These are phyloP conservation scores for Lepus europaeus DNA, from an alignment of 2,113 vertebrate species.

Conservation along the genomic window DNA sequence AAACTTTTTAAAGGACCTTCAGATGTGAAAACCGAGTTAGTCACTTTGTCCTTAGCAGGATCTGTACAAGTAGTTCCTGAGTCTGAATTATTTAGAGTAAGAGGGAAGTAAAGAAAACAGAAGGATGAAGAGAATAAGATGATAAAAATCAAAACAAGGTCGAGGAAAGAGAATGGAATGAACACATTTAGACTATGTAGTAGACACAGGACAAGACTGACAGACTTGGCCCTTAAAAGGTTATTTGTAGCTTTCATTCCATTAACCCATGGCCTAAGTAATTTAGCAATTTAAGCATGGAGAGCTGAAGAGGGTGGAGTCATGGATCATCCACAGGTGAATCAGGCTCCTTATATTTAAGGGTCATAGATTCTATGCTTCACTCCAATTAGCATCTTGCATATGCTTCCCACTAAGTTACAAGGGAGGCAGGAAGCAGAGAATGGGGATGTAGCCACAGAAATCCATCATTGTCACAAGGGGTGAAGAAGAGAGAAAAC, in stretches of 20 bases:
- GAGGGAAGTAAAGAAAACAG: not conserved
- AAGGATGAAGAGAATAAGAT: not conserved
- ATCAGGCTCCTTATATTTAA: conserved; percentile 20
- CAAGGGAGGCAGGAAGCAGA: not conserved
- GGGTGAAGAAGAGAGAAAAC: not conserved
- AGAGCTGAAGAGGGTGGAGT: not conserved
- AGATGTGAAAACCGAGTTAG: not conserved
- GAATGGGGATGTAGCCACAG: not conserved
- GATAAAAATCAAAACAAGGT: not conserved
- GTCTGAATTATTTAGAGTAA: not conserved
- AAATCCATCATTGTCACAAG: conserved; percentile 12
- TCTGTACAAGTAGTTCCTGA: not conserved
- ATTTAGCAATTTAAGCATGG: not conserved
- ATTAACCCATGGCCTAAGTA: not conserved
- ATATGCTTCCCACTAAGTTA: conserved; percentile 25
- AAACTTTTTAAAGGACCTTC: too few species aligned
- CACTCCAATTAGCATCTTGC: conserved; percentile 56
- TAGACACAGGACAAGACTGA: not conserved
- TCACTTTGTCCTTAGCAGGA: not conserved
- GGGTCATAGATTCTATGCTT: conserved; percentile 12
- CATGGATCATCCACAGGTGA: not conserved
- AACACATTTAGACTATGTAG: not conserved
- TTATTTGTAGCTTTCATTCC: conserved; percentile 5
- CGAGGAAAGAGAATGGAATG: not conserved
- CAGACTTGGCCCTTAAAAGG: not conserved